Conservation (phyloP, 2,888 invertebrate genomes). For the Electrophaes corylata region DNA sequence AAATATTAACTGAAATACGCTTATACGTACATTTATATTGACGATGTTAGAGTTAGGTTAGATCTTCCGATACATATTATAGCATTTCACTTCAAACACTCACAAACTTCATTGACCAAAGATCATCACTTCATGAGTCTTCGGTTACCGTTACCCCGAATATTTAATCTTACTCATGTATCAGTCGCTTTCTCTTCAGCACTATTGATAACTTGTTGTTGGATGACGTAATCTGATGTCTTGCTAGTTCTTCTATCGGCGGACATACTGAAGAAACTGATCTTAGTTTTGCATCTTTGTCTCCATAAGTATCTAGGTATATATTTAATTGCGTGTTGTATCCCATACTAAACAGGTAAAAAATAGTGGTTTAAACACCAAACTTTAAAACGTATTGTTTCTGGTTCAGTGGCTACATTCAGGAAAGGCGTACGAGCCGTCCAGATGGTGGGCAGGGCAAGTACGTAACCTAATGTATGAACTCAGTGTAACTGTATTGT, state of each 20-base stretch:
- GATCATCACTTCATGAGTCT: conserved; percentile 30
- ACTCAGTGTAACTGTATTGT: conserved; percentile 78
- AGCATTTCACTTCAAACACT: conserved; percentile 53
- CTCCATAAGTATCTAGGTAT: conserved; percentile 57
- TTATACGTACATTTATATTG: conserved; percentile 46
- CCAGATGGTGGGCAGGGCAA: conserved; percentile 99
- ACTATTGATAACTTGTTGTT: conserved; percentile 13
- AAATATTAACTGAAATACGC: conserved; percentile 60
- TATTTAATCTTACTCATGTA: conserved; percentile 8
- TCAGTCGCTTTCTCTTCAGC: conserved; percentile 8
- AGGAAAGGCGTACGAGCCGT: conserved; percentile 99
- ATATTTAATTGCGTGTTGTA: conserved; percentile 57
- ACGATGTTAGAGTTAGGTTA: conserved; percentile 47
- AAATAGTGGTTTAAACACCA: conserved; percentile 55
- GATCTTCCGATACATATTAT: conserved; percentile 42
- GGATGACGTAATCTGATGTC: conserved; percentile 54
- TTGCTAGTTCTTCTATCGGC: conserved; percentile 27
- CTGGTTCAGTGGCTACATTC: conserved; percentile 98
- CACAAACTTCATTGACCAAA: conserved; percentile 34
- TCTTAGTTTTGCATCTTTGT: conserved; percentile 73
- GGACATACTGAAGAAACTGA: conserved; percentile 39
- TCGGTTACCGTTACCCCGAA: conserved; percentile 31
- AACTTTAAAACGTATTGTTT: conserved; percentile 73
- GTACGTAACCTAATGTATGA: conserved; percentile 89
- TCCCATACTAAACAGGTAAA: conserved; percentile 56